Percentiles rank a stretch among this genome's conserved stretches.
phyloP scores from a whole-genome alignment of 2,797 vertebrate genomes.

The Oreochromis mossambicus region DNA sequence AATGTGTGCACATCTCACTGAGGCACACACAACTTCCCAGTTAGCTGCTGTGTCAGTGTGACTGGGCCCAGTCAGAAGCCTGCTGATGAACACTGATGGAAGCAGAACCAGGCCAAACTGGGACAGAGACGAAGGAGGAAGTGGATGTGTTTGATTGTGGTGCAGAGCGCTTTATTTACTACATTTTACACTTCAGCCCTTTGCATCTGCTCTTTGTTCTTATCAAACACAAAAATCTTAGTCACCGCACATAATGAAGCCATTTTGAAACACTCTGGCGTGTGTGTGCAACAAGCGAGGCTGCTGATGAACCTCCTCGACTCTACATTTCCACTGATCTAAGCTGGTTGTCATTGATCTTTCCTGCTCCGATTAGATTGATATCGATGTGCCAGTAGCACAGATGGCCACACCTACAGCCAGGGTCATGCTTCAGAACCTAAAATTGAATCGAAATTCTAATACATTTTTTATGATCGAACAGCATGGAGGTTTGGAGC shows the following conservation, averaged over 20 bases:
- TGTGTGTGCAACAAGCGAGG: neutral
- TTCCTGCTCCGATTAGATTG: slow-evolving; percentile 69
- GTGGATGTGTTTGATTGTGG: neutral
- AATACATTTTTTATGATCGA: slow-evolving; percentile 58
- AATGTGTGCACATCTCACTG: slow-evolving; percentile 15
- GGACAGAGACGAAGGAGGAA: slow-evolving; percentile 41
- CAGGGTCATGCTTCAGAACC: slow-evolving; percentile 52
- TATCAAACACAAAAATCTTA: neutral
- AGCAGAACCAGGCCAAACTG: slow-evolving; percentile 57
- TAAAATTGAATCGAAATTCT: slow-evolving; percentile 59
- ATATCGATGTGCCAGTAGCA: slow-evolving; percentile 53
- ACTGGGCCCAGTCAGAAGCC: slow-evolving; percentile 35
- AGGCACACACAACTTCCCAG: slow-evolving; percentile 54
- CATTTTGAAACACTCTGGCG: neutral
- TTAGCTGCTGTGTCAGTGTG: slow-evolving; percentile 65
- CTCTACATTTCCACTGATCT: slow-evolving; percentile 61
- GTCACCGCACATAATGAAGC: neutral
- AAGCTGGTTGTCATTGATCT: slow-evolving; percentile 69
- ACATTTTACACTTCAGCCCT: neutral
- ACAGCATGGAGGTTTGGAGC: slow-evolving; percentile 25
- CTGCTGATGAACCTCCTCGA: neutral
- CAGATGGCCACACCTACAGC: slow-evolving; percentile 60
- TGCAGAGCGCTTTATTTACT: neutral
- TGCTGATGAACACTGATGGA: slow-evolving; percentile 67
- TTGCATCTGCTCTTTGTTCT: neutral